phyloP scores from a whole-genome alignment of 2,797 vertebrate genomes.

The Anguilla marmorata region DNA sequence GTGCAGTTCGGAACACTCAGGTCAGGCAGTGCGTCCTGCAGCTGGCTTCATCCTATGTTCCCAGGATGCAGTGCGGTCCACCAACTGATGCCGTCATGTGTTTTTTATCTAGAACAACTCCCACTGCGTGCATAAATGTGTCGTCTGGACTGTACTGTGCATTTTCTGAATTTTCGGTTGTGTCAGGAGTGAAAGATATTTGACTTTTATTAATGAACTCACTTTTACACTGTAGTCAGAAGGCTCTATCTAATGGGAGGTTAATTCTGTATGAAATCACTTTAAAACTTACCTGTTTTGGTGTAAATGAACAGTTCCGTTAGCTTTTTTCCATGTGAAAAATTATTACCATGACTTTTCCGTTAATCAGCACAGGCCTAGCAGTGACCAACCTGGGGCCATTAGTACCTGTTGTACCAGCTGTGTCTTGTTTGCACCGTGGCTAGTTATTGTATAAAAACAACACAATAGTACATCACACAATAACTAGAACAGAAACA shows the following conservation, averaged over 20 bases:
- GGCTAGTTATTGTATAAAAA: slow-evolving; percentile 3
- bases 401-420: neutral
- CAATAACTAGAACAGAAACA: neutral
- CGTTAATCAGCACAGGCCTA: neutral
- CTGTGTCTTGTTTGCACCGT: neutral
- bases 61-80: neutral
- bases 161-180: neutral
- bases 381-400: neutral
- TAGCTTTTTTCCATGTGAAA: neutral
- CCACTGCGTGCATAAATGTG: neutral
- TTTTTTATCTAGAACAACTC: neutral
- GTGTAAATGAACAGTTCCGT: neutral
- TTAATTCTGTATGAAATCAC: neutral
- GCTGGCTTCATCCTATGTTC: neutral
- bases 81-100: neutral
- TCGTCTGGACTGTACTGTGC: neutral
- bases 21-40: neutral
- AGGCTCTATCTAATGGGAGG: neutral
- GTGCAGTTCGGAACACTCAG: neutral
- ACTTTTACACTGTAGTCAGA: neutral
- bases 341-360: neutral
- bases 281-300: neutral
- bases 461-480: neutral
- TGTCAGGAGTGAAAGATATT: neutral
- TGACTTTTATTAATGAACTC: neutral